Conservation (phyloP, 2,888 invertebrate genomes). For the Leistus spinibarbis region DNA sequence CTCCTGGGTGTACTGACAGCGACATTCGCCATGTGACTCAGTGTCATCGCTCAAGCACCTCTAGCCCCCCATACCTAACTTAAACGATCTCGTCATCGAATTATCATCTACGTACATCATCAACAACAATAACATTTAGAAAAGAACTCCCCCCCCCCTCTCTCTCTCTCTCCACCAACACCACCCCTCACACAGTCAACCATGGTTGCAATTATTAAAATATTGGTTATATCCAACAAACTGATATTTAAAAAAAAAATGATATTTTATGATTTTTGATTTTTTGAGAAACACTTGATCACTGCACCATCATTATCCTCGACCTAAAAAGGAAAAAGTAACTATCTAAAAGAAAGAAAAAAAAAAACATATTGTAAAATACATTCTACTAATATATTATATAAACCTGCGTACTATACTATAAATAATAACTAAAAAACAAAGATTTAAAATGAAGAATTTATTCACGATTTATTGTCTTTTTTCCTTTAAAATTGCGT, state of each 20-base stretch:
- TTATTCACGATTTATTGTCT: background rate
- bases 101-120: background rate
- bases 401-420: background rate
- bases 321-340: background rate
- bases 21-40: constrained; percentile 49
- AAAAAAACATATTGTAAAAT: background rate
- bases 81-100: background rate
- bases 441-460: background rate
- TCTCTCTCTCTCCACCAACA: background rate
- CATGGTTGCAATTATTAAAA: constrained; percentile 1
- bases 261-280: background rate
- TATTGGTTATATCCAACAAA: constrained; percentile 32
- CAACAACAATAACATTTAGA: background rate
- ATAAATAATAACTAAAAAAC: background rate
- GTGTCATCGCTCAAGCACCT: constrained; percentile 39
- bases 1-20: constrained; percentile 94
- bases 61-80: constrained; percentile 16
- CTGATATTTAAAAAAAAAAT: background rate
- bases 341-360: background rate
- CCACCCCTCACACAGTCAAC: background rate
- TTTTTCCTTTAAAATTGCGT: background rate
- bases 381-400: background rate
- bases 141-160: background rate
- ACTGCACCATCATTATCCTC: constrained; percentile 20
- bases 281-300: constrained; percentile 25